Evolutionary conservation across 2,888 invertebrate species (phyloP), one percentile per base, ranked within the genome.

Genomic region (Drosophila aldrichi): DNA sequence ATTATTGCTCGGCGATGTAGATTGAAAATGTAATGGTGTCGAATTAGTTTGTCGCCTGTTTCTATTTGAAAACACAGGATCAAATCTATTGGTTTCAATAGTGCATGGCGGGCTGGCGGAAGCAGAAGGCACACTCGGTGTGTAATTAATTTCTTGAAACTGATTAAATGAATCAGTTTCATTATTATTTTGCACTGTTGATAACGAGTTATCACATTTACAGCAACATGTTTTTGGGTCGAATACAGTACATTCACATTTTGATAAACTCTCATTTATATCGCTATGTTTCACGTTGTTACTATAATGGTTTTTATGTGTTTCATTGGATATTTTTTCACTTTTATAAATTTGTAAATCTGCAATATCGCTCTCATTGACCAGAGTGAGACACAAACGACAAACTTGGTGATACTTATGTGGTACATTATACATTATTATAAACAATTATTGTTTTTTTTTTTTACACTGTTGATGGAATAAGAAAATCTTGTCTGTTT

Each of bases 331-430:
- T 52, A 48, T 25, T 49, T 56, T 55, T 62, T 73, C 73, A 74
- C 74, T 72, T 82, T 86, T 88, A 74, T 91, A 93, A 71, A 93
- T 92, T 83, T 91, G 91, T 75, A 93, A 89, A 95, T 95, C 95
- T 95, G 93, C 95, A 94, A 94, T 95, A 95, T 96, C 96, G 95
- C 95, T 94, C 94, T 95, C 95, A 94, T 94, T 94, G 93, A 95
- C 95, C 94, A 95, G 94, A 94, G 96, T 96, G 95, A 97, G 96
- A 95, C 97, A 97, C 95, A 97, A 96, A 94, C 97, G 96, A 96
- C 97, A 97, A 95, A 97, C 96, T 95, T 96, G 96, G 95, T 96
- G 96, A 95, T 96, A 97, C 95, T 97, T 97, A 95, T 96, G 95
- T 95, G 97, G 97, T 95, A 97, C 96, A 95, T 96, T 96, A 96